phyloP scores from a whole-genome alignment of 2,888 invertebrate genomes.

The Phlogophora meticulosa region DNA sequence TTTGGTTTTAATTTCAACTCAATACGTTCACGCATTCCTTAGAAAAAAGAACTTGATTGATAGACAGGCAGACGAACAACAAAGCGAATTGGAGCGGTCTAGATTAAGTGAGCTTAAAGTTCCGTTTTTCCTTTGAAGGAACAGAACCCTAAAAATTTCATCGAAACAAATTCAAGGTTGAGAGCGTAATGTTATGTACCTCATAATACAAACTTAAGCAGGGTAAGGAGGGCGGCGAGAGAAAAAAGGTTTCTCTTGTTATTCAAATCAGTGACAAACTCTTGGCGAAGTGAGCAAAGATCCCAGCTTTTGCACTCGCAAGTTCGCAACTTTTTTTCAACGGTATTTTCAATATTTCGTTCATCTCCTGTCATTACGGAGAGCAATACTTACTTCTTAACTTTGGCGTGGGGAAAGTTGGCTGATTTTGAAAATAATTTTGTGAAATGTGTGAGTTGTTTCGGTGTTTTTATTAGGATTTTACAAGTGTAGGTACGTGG shows the following conservation, averaged over 20 bases:
- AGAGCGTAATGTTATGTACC: slow-evolving; percentile 22
- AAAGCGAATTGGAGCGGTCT: no score
- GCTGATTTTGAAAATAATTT: slow-evolving; percentile 20
- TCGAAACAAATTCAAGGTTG: slow-evolving; percentile 6
- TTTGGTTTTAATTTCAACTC: no score
- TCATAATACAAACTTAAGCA: slow-evolving; percentile 60
- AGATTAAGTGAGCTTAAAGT: no score
- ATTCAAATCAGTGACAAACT: slow-evolving; percentile 87
- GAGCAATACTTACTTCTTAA: slow-evolving; percentile 55
- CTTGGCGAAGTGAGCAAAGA: slow-evolving; percentile 73
- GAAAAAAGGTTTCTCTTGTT: slow-evolving; percentile 87
- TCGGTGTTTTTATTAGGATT: not conserved
- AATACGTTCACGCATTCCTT: no score
- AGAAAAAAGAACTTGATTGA: no score
- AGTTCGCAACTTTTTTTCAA: slow-evolving; percentile 73
- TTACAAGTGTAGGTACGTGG: not conserved
- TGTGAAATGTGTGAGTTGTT: slow-evolving; percentile 11
- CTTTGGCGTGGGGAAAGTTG: slow-evolving; percentile 26
- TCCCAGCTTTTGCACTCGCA: slow-evolving; percentile 76
- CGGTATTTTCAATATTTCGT: slow-evolving; percentile 71
- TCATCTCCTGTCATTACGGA: slow-evolving; percentile 48
- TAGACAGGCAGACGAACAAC: no score
- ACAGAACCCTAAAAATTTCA: slow-evolving; percentile 13
- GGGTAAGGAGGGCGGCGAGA: slow-evolving; percentile 48
- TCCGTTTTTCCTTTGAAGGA: not conserved